Evolutionary conservation across 2,888 invertebrate species (phyloP), one percentile per base, ranked within the genome.

Genomic region (Drosophila gaucha): DNA sequence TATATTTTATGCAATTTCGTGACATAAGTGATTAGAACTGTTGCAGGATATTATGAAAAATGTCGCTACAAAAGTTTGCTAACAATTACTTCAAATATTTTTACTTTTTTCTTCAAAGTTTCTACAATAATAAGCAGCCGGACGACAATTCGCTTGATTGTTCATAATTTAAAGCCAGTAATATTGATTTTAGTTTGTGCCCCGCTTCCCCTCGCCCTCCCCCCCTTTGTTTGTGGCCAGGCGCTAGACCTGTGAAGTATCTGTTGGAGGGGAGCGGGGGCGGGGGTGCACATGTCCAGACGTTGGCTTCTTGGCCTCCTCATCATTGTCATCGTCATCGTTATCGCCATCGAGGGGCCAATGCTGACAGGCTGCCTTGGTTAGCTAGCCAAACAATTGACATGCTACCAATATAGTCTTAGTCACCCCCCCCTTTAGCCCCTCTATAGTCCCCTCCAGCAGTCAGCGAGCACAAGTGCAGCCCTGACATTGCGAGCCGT

Each of bases 91-190:
- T 1, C 28, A 33, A 36, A 44, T 38, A 62, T 44, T 52, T 14
- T 3, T 28, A 10, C 10, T 9, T 16, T 5, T 10, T 24, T 41
- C n/a, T 38, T 33, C 10, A 6, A 51, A 36, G 30, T 55, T 46
- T 14, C 24, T 28, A 28, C 39, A 55, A 51, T 31, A 55, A 49
- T 30, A 35, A 33, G 26, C 16, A 56, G 33, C 33, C 14, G 24
- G 12, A 20, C 24, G 35, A 51, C 31, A 47, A 67, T 60, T 73
- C 33, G 9, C 35, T 44, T 31, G 55, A 68, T 52, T 57, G 63
- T 74, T 36, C 74, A 74, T 74, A 50, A 58, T 72, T 74, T 74
- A 74, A 69, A 51, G 59, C 50, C 6, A 38, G 46, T 35, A 52
- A 49, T 72, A 72, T 72, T 75, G 72, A 75, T 75, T 72, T 65